phyloP scores from a whole-genome alignment of 30 jellyfish, hydroid and myxozoan genomes.

The Nemopilema nomurai region DNA sequence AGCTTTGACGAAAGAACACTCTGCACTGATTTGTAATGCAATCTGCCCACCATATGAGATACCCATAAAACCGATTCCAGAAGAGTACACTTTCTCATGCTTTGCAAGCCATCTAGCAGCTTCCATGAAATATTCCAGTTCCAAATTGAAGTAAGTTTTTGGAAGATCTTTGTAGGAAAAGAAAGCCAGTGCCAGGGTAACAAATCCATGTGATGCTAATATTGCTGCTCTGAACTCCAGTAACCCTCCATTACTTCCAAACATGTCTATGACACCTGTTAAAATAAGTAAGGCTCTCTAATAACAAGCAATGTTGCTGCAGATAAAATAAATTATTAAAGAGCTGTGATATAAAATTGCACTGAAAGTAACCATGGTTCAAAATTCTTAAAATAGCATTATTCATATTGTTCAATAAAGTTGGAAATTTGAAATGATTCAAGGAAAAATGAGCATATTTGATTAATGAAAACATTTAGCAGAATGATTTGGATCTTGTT shows the following conservation, averaged over 20 bases:
- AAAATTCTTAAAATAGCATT: no score
- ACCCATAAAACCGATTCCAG: slow-evolving; percentile 64
- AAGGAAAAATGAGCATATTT: no score
- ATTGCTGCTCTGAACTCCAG: slow-evolving; percentile 67
- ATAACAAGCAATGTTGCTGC: not conserved
- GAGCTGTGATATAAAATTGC: not conserved
- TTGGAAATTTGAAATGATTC: no score
- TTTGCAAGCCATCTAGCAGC: slow-evolving; percentile 63
- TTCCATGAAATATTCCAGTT: slow-evolving; percentile 53
- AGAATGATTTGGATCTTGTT: no score
- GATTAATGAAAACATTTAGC: no score
- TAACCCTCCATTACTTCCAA: slow-evolving; percentile 56
- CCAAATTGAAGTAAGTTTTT: slow-evolving; percentile 1
- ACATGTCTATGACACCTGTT: slow-evolving; percentile 65
- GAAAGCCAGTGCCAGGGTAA: slow-evolving; percentile 73
- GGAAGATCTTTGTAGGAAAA: slow-evolving; percentile 76
- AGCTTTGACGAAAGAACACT: slow-evolving; percentile 34
- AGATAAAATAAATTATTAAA: no score
- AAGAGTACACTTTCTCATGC: slow-evolving; percentile 28
- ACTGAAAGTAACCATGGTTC: not conserved
- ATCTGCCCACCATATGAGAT: slow-evolving; percentile 61
- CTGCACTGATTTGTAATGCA: slow-evolving; percentile 43
- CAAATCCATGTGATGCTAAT: slow-evolving; percentile 82
- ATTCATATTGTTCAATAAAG: no score
- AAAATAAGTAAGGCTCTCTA: not conserved